phyloP scores from a whole-genome alignment of 2,797 vertebrate species.

The Sphenodon punctatus region DNA sequence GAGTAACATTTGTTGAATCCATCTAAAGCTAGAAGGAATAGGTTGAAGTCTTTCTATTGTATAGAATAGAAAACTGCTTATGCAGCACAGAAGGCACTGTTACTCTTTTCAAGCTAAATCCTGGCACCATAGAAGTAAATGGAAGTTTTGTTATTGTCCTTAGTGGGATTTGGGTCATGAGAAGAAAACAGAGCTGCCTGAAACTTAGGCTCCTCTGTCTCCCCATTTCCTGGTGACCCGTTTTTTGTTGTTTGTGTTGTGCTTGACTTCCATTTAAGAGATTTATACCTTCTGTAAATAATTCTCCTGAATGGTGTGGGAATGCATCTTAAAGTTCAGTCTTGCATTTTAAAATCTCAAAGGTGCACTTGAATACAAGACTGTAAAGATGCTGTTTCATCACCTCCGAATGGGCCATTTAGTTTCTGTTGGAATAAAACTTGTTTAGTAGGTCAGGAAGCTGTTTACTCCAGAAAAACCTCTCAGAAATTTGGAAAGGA shows the following conservation, averaged over 20 bases:
- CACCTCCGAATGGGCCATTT: not conserved
- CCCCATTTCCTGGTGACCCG: not conserved
- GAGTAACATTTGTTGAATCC: not conserved
- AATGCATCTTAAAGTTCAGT: not conserved
- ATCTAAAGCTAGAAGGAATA: not conserved
- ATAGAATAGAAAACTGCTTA: not conserved
- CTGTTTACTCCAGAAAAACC: not conserved
- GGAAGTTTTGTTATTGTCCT: not conserved
- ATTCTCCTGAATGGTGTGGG: not conserved
- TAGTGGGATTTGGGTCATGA: constrained; percentile 16
- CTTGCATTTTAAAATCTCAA: not conserved
- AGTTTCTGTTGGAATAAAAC: not conserved
- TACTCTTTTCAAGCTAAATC: not conserved
- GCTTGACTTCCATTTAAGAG: not conserved
- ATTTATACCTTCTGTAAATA: not conserved
- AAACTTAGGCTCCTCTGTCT: not conserved
- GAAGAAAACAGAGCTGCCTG: not conserved
- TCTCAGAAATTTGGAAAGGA: too few species aligned
- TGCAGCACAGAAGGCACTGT: not conserved
- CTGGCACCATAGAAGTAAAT: not conserved
- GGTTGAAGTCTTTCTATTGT: not conserved
- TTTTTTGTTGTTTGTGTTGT: not conserved
- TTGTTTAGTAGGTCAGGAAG: not conserved
- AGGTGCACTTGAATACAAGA: not conserved
- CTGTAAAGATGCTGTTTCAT: not conserved